Base-by-base conservation (phyloP, 2,113 vertebrate genomes). In the Xiphias gladius region DNA sequence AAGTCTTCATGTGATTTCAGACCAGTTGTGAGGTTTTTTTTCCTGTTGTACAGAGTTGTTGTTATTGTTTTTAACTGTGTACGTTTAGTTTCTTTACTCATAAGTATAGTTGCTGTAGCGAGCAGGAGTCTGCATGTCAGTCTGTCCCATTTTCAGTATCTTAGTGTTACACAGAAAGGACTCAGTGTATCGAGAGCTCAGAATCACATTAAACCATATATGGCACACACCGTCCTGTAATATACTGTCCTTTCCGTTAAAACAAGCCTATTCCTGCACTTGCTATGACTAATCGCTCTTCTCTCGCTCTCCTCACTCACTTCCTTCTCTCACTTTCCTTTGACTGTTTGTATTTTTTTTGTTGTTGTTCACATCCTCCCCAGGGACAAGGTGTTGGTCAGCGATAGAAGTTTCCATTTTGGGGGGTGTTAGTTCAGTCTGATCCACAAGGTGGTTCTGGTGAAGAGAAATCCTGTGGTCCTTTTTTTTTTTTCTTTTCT, bases 251-350 rank as follows among this genome's bases (percentile, higher is more conserved):
- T 69, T 41, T 69, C 2, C 30, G 84, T 83, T 82, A 72, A 88
- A 92, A 82, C 78, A 83, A 85, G 63, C 50, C 79, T 90, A 86
- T 86, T 89, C 89, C 85, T 30, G 54, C 84, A 83, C 68, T 86
- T 86, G 78, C 88, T 89, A 85, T 76, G 61, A 55, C 79, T 83
- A 82, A 81, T 85, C 74, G 10, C 64, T 80, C 59, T 67, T 70
- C 66, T 80, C 35, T 80, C 12, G 19, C 76, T 63, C 22, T 48
- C 37, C 9, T 75, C 20, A 20, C 54, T 62, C 67, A 73, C 20
- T 76, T 52, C 58, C 35, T 26, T 58, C 48, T 35, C 32, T 35
- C 32, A 35, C 32, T 4, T 70, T 46, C 8, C 22, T 17, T 48
- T 2, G 6, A 30, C 70, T 77, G 82, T 85, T 83, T 84, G 78